Evolutionary conservation across 2,113 vertebrate species (phyloP).

Genomic region (Mus musculus): DNA sequence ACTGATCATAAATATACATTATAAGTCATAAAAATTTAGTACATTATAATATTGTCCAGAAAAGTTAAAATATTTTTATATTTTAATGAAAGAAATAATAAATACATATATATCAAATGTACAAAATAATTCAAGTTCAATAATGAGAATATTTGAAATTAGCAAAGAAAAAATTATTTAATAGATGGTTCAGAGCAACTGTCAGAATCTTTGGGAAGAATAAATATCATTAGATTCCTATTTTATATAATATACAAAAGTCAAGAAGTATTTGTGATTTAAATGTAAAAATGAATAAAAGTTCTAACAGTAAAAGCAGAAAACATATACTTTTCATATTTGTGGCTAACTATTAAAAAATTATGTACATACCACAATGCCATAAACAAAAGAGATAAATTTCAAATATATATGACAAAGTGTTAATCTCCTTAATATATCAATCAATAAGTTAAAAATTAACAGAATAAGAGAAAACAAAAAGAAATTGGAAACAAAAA

Average conservation of each 20-base stretch:
- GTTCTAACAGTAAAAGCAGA: background rate
- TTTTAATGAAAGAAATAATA: slow-evolving; percentile 34
- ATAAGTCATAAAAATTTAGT: background rate
- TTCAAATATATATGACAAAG: slow-evolving; percentile 19
- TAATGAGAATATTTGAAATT: slow-evolving; percentile 29
- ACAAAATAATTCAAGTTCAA: slow-evolving; percentile 21
- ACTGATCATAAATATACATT: background rate
- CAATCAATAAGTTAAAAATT: background rate
- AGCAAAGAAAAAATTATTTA: background rate
- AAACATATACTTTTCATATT: background rate
- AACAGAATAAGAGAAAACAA: background rate
- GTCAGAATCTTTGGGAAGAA: slow-evolving; percentile 9
- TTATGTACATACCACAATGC: background rate
- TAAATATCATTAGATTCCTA: background rate
- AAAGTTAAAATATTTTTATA: background rate
- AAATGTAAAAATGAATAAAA: background rate
- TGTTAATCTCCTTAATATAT: slow-evolving; percentile 35
- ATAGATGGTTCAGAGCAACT: background rate
- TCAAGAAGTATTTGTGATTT: background rate
- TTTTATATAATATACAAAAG: background rate
- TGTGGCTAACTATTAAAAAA: background rate
- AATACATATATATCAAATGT: background rate
- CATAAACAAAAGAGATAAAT: slow-evolving; percentile 20
- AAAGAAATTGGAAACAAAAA: background rate
- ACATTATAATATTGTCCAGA: background rate